These are phyloP conservation scores for Branchellion lobata DNA, from an alignment of 2,888 invertebrate species.

Conservation along the genomic window DNA sequence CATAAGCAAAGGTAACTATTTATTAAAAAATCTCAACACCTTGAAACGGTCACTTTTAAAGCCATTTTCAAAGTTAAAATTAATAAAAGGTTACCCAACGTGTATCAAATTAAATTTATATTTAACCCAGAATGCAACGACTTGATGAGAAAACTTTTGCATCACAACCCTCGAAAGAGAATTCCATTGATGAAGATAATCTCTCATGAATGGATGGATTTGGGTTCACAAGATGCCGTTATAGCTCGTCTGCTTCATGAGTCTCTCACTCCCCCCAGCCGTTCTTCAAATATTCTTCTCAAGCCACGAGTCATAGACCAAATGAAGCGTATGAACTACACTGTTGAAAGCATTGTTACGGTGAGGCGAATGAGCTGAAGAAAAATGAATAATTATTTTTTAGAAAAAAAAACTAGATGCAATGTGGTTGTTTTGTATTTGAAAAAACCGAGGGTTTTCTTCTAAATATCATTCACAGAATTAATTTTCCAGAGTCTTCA, in stretches of 20 bases:
- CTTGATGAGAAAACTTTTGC: constrained; percentile 43
- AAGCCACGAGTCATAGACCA: constrained; percentile 57
- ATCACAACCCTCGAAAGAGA: constrained; percentile 38
- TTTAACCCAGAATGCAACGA: constrained; percentile 44
- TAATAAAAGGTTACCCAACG: too few species aligned
- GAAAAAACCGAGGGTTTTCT: too few species aligned
- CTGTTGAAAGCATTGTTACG: constrained; percentile 53
- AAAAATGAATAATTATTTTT: too few species aligned
- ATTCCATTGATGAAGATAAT: constrained; percentile 26
- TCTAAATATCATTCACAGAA: too few species aligned
- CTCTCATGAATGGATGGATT: constrained; percentile 43
- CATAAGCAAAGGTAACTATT: constrained; percentile 83
- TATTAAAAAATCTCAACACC: too few species aligned
- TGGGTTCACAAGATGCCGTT: constrained; percentile 54
- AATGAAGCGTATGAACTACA: constrained; percentile 58
- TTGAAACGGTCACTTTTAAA: too few species aligned
- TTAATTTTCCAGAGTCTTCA: constrained; percentile 71
- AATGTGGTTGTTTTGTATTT: too few species aligned
- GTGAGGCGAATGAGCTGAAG: constrained; percentile 12
- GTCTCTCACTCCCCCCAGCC: constrained; percentile 44
- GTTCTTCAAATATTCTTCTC: constrained; percentile 52
- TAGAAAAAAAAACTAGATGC: too few species aligned
- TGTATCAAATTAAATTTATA: not conserved
- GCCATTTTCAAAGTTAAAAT: too few species aligned
- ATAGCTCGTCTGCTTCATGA: constrained; percentile 49